Evolutionary conservation across 1,140 invertebrate species (phyloP).

Genomic region (Ooceraea biroi): DNA sequence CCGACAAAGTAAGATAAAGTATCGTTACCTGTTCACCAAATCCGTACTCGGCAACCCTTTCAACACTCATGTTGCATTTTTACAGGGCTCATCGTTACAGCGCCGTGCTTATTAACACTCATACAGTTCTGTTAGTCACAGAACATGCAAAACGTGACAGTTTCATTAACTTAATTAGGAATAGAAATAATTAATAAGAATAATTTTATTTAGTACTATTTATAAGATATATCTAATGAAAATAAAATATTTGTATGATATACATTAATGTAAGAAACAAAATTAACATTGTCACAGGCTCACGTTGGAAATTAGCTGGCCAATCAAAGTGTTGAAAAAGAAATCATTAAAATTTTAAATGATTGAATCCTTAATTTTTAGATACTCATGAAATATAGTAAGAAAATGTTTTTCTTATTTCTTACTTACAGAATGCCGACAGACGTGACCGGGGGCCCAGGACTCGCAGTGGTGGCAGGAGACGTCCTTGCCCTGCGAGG

Average conservation of each 20-base stretch:
- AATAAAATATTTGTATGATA: too few relatives aligned
- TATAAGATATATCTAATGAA: too few relatives aligned
- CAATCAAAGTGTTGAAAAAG: too few relatives aligned
- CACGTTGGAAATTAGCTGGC: too few relatives aligned
- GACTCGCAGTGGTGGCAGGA: conserved; percentile 83
- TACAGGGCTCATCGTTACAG: not conserved
- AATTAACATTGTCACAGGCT: too few relatives aligned
- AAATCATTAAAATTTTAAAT: not conserved
- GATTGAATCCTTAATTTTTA: not conserved
- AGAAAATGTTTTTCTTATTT: conserved; percentile 54
- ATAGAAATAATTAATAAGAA: too few relatives aligned
- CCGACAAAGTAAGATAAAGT: not conserved
- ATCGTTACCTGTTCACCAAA: not conserved
- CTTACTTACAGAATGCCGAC: conserved; percentile 83
- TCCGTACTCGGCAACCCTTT: not conserved
- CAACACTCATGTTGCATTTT: not conserved
- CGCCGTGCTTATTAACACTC: not conserved
- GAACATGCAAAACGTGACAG: too few relatives aligned
- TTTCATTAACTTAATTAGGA: too few relatives aligned
- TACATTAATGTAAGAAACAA: too few relatives aligned
- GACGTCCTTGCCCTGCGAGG: conserved; percentile 86
- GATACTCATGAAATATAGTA: not conserved
- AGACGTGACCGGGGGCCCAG: conserved; percentile 79
- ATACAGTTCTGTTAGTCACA: too few relatives aligned
- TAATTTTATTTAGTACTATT: too few relatives aligned